Evolutionary conservation across 2,113 vertebrate genomes (phyloP), one percentile per base, ranked within the genome.

Genomic region (Pipa parva): DNA sequence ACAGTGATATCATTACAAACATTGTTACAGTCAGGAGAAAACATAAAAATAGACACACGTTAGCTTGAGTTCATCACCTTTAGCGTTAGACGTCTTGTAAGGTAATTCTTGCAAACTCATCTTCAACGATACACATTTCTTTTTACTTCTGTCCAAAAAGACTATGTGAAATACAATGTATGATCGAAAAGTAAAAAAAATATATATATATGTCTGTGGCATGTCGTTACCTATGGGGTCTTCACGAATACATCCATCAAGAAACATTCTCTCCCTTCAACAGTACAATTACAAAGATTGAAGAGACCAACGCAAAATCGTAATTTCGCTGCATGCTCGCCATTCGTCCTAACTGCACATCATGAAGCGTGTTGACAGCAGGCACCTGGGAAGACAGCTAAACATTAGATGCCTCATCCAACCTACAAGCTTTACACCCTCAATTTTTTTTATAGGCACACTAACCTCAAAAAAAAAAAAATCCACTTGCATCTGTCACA

Each of bases 311-410:
- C 33, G 12, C 18, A 21, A 54, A n/a, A 29, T 10, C 52, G 17
- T 56, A 18, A 56, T n/a, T 29, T 29, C 27, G 27, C 26, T 25
- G 9, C 27, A 55, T 29, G 52, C 7, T 26, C 52, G 17, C 17
- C 25, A 18, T 8, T 17, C 15, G 26, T 55, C n/a, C 17, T 28
- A 28, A 49, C 8, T 28, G 39, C 52, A 22, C 26, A 20, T 15
- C 13, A 29, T 9, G 3, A 18, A 25, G 37, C 6, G 37, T 26
- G 31, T 22, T 9, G 33, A 55, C 51, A 56, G 26, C 50, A 66
- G 51, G 28, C 29, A 28, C 10, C 29, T 68, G 64, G 64, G 17
- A 51, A 68, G 64, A 39, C 45, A 50, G 6, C 64, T 51, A 68
- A 50, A 51, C 56, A 51, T 59, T 51, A 68, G 57, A 48, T 42